phyloP scores from a whole-genome alignment of 2,888 invertebrate genomes.

The Stenodera caucasica region DNA sequence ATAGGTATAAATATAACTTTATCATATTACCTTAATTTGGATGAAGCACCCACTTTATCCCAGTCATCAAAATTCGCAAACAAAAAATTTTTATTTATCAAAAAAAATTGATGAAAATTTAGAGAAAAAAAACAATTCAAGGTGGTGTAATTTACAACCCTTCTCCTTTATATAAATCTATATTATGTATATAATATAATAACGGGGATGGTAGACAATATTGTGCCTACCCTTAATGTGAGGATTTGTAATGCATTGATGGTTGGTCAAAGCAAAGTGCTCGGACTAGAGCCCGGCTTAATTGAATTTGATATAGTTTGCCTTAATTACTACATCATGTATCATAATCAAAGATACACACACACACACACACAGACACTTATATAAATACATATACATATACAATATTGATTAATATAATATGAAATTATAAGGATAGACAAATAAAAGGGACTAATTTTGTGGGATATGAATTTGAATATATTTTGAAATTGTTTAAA shows the following conservation, averaged over 20 bases:
- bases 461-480: background rate
- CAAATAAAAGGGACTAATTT: background rate
- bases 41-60: slow-evolving; percentile 17
- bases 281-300: slow-evolving; percentile 43
- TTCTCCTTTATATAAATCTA: background rate
- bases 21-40: slow-evolving; percentile 20
- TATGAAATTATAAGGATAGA: background rate
- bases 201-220: background rate
- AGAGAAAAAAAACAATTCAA: no score
- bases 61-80: no score
- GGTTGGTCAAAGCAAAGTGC: slow-evolving; percentile 47
- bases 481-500: no score
- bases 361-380: background rate
- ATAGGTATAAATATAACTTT: slow-evolving; percentile 8
- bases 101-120: background rate
- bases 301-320: slow-evolving; percentile 52
- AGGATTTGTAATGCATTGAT: slow-evolving; percentile 48
- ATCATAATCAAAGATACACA: slow-evolving; percentile 46
- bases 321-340: slow-evolving; percentile 50
- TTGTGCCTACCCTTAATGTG: slow-evolving; percentile 36
- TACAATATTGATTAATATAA: slow-evolving; percentile 1
- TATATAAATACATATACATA: background rate
- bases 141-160: background rate
- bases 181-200: background rate
- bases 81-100: background rate